Base-by-base conservation (phyloP, 2,113 vertebrate genomes). In the Gobius niger region DNA sequence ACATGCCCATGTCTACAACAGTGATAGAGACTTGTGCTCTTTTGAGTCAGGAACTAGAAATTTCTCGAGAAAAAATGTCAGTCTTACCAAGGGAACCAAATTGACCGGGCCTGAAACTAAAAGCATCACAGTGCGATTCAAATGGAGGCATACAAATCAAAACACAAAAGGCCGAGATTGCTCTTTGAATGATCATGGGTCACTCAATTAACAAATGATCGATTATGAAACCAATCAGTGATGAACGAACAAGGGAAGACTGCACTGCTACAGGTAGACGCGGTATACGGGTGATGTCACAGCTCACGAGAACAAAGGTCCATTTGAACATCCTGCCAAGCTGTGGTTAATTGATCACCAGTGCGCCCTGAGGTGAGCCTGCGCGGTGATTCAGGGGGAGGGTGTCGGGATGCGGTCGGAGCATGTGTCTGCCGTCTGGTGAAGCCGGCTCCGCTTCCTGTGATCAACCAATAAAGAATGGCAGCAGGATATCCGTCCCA, bases 381-480 rank as follows among this genome's bases (percentile, higher is more conserved):
- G 79, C 78, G 82, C 89, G 82, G 83, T 82, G 80, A 42, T 15
- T 1, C 16, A 64, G 72, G 16, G 61, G 2, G 70, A 7, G 79
- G 24, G 24, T 34, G 76, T 73, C 84, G 50, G 84, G 88, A 90
- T 84, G 85, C 85, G 88, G 84, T 67, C 68, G 9, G 53, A 51
- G 44, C 52, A 83, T 77, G 47, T 80, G 83, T 90, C 85, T 86
- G 3, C 24, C 24, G 76, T 90, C 85, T 87, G 75, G 65, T 61
- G 11, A 7, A 54, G 81, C 72, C 70, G 49, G 70, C 46, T 78
- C 82, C 52, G 71, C 67, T 88, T 89, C 88, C 88, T 88, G 85
- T 90, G 90, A 91, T 87, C 88, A 89, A 88, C 76, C 72, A 63
- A 42, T 68, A 44, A 78, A 88, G 88, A 89, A 89, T 85, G 81